Conservation (phyloP, 1,140 invertebrate species). For the Pantala flavescens region DNA sequence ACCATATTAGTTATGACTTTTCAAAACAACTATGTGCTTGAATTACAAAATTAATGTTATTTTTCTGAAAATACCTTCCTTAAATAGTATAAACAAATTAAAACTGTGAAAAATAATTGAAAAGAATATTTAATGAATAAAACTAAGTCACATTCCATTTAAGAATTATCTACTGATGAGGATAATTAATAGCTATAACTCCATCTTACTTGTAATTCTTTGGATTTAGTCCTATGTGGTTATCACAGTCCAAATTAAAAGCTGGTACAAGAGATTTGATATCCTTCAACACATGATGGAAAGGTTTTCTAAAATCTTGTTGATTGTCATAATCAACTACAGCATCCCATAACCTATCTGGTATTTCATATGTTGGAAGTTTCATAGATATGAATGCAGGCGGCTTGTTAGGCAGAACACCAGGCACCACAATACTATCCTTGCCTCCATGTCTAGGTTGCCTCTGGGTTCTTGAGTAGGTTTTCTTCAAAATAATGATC, state of each 20-base stretch:
- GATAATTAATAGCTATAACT: neutral
- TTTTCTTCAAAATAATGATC: no score
- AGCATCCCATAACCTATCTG: constrained; percentile 41
- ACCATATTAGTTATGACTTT: no score
- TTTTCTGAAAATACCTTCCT: no score
- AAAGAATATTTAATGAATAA: no score
- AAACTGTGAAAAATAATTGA: no score
- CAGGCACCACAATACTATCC: constrained; percentile 37
- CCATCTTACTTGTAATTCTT: neutral
- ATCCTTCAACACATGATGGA: neutral
- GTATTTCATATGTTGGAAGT: constrained; percentile 43
- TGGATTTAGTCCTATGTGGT: neutral
- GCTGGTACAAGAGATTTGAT: neutral
- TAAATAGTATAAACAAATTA: no score
- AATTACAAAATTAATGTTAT: no score
- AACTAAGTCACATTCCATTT: no score
- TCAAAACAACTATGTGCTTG: no score
- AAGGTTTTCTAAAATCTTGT: neutral
- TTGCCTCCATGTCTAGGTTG: constrained; percentile 12
- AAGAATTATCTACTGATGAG: no score
- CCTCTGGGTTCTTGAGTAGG: neutral
- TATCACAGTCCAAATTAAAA: neutral
- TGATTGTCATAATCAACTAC: constrained; percentile 34
- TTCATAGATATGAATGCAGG: constrained; percentile 43
- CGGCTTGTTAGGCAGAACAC: constrained; percentile 42